Percentiles rank a stretch among this genome's conserved stretches.
Conservation (phyloP, 2,113 vertebrate species). For the Equus przewalskii region DNA sequence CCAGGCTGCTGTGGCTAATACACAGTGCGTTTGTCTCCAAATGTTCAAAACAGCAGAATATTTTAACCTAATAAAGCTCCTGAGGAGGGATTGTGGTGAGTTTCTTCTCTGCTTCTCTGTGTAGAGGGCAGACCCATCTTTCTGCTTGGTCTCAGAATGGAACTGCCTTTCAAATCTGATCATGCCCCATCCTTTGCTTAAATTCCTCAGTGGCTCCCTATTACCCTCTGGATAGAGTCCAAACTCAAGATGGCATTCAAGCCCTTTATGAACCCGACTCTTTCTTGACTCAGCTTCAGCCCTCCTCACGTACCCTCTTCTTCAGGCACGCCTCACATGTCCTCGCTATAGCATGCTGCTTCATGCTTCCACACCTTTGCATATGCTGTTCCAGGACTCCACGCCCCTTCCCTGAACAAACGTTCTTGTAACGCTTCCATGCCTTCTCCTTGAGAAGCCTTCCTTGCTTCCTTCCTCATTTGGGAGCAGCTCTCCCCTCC, state of each 20-base stretch:
- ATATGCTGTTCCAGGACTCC: not conserved
- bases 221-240: not conserved
- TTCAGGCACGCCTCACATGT: not conserved
- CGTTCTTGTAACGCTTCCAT: not conserved
- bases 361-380: not conserved
- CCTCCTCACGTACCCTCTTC: not conserved
- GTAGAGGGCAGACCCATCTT: not conserved
- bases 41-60: not conserved
- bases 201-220: not conserved
- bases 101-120: not conserved
- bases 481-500: not conserved
- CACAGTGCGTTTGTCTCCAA: not conserved
- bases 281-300: not conserved
- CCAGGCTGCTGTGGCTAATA: not conserved
- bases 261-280: not conserved
- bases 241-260: not conserved
- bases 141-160: not conserved
- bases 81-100: not conserved
- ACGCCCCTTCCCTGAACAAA: not conserved
- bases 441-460: not conserved
- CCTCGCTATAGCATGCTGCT: not conserved
- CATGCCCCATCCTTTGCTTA: not conserved
- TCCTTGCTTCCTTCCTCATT: not conserved
- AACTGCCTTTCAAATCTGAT: not conserved
- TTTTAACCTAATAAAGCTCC: not conserved